These are phyloP conservation scores for Sebastes melanostomus DNA, from an alignment of 2,797 vertebrate genomes.

Conservation along the genomic window DNA sequence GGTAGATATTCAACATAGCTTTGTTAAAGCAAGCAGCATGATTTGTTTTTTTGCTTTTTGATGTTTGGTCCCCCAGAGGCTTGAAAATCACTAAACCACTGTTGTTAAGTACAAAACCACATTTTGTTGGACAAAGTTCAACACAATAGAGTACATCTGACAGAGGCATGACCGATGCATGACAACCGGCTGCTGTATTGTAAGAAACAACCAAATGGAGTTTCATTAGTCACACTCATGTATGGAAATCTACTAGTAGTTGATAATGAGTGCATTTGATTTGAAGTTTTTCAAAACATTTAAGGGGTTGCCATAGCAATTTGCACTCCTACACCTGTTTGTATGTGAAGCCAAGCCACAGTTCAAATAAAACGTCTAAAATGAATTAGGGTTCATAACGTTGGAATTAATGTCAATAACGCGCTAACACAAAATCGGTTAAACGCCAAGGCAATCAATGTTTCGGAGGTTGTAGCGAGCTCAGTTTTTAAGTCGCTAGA, in stretches of 20 bases:
- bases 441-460: too few relatives aligned
- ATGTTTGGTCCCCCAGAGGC: background rate
- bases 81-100: background rate
- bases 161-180: background rate
- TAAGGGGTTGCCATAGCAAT: background rate
- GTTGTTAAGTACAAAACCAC: background rate
- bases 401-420: too few relatives aligned
- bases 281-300: background rate
- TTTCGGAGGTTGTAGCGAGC: too few relatives aligned
- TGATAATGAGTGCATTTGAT: too few relatives aligned
- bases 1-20: slow-evolving; percentile 1
- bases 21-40: background rate
- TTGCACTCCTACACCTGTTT: background rate
- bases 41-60: background rate
- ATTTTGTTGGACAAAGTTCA: background rate
- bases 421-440: too few relatives aligned
- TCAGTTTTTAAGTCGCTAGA: too few relatives aligned
- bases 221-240: background rate
- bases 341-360: background rate
- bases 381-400: too few relatives aligned
- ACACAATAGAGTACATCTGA: background rate
- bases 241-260: too few relatives aligned
- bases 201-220: background rate
- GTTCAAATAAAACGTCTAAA: background rate
- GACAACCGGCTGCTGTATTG: background rate